Conservation (phyloP, 2,113 vertebrate species). For the Sciurus niger region DNA sequence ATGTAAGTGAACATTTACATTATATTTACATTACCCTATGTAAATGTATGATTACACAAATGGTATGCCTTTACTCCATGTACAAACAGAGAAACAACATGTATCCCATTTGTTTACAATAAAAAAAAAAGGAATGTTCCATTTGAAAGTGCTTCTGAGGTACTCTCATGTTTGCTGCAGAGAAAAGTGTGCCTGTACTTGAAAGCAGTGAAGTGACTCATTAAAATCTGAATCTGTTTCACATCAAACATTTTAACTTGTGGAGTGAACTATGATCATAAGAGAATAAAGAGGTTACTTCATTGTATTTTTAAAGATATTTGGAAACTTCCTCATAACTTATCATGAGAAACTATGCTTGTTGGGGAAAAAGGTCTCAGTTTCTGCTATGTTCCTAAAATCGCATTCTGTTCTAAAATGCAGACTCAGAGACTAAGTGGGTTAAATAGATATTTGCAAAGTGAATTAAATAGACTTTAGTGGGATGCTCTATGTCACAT, state of each 20-base stretch:
- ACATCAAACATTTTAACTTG: conserved; percentile 17
- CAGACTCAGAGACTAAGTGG: background rate
- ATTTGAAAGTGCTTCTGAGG: background rate
- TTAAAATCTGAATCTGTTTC: conserved; percentile 12
- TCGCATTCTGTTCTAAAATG: conserved; percentile 11
- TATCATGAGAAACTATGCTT: background rate
- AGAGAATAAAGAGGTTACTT: background rate
- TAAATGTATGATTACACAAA: too few species aligned
- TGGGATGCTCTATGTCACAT: background rate
- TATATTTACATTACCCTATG: too few species aligned
- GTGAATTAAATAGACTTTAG: background rate
- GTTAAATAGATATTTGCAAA: conserved; percentile 3
- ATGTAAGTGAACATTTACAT: too few species aligned
- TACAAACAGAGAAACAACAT: too few species aligned
- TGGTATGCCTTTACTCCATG: too few species aligned
- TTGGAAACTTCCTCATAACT: conserved; percentile 5
- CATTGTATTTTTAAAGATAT: background rate
- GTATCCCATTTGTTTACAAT: too few species aligned
- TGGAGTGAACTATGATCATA: background rate
- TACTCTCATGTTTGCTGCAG: background rate
- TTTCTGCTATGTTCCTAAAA: conserved; percentile 43
- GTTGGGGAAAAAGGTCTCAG: background rate
- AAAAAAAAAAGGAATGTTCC: too few species aligned
- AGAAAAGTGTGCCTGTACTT: background rate
- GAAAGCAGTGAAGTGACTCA: background rate